Base-by-base conservation (phyloP, 2,888 invertebrate genomes). In the Invenusta paracnida region DNA sequence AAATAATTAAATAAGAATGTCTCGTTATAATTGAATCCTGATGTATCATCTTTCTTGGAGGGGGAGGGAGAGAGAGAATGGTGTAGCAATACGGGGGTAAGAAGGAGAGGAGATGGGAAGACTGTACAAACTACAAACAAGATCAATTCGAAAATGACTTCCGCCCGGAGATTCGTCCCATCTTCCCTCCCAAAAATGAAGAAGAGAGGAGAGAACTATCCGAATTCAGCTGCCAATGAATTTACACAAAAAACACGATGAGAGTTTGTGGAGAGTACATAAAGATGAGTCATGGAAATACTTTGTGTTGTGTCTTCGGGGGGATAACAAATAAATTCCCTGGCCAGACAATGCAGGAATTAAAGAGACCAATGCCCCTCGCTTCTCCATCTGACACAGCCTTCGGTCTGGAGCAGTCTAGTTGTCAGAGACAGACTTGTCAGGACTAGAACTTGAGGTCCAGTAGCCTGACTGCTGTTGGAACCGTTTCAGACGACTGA, bases 391-490 rank as follows among this genome's bases (percentile, higher is more conserved):
- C n/a, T n/a, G n/a, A n/a, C n/a, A n/a, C n/a, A n/a, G n/a, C n/a
- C n/a, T n/a, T n/a, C n/a, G n/a, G n/a, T 17, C 17, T 48, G 17
- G 17, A 73, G 73, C 73, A n/a, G 73, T 5, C 27, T 23, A 5
- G 11, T 73, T 13, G 2, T 73, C 73, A 25, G 73, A 73, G 73
- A 73, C 73, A n/a, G 73, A 73, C 73, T 73, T 73, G 2, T 73
- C 73, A 13, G 73, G 73, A 73, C 73, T 73, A 23, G 73, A 73
- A 73, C 25, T 23, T 5, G 73, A 73, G 27, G 73, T 73, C 73
- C 73, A 73, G 73, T 73, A 73, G 73, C 73, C 73, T 2, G 73
- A 73, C 23, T 73, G 73, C 73, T 73, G 73, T 73, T 73, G 73
- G 73, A 73, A 73, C 11, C 73, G 73, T 25, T 73, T 73, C 73